Percentiles rank a stretch among this genome's conserved stretches.
Conservation (phyloP, 2,113 vertebrate species). For the Campylomormyrus numenius region DNA sequence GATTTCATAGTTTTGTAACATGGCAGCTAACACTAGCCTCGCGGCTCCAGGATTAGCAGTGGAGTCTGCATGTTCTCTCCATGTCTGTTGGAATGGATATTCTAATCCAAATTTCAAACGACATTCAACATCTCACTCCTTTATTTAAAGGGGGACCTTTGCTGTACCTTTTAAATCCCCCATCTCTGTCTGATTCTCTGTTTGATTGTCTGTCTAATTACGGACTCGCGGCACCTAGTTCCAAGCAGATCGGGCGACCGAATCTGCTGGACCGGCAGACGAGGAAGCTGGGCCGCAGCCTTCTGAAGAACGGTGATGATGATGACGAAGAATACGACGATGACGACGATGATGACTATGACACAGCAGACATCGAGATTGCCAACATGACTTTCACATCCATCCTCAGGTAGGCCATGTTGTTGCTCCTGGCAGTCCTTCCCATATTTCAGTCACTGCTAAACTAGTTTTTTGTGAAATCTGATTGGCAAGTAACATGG, state of each 20-base stretch:
- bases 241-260: slow-evolving; percentile 24
- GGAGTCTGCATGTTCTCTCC: not conserved
- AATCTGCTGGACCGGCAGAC: slow-evolving; percentile 61
- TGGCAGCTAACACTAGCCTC: not conserved
- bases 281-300: slow-evolving; percentile 61
- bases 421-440: not conserved
- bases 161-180: not conserved
- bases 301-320: slow-evolving; percentile 59
- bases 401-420: slow-evolving; percentile 45
- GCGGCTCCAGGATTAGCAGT: not conserved
- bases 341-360: slow-evolving; percentile 67
- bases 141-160: not conserved
- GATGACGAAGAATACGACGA: slow-evolving; percentile 66
- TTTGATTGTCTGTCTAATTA: not conserved
- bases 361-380: slow-evolving; percentile 67
- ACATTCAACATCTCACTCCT: not conserved
- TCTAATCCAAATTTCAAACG: not conserved
- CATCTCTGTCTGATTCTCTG: not conserved
- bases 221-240: slow-evolving; percentile 20
- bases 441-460: not conserved
- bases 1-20: not conserved
- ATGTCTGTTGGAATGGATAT: not conserved
- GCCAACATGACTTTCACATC: slow-evolving; percentile 67
- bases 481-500: not conserved
- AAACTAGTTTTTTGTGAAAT: not conserved